phyloP scores from a whole-genome alignment of 2,113 vertebrate species.

The Laterallus jamaicensis region DNA sequence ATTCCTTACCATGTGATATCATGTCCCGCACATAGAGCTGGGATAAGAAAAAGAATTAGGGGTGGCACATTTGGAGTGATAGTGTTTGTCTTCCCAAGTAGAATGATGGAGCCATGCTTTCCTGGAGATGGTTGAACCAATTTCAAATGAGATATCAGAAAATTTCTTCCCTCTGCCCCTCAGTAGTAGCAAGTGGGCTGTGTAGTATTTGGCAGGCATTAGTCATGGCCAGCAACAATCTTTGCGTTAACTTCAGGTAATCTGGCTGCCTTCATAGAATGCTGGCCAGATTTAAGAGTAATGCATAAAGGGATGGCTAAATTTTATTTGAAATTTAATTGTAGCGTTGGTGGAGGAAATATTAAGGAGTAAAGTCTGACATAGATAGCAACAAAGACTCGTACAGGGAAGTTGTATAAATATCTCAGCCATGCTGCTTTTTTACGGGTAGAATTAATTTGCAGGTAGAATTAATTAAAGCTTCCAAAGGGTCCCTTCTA shows the following conservation, averaged over 20 bases:
- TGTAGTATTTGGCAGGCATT: neutral
- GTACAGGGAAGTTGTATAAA: neutral
- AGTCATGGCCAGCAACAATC: neutral
- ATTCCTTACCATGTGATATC: too few species aligned
- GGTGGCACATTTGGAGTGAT: too few species aligned
- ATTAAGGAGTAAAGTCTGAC: neutral
- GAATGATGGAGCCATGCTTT: too few species aligned
- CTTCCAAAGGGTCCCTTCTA: neutral
- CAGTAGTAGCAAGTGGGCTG: neutral
- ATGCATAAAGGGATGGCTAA: neutral
- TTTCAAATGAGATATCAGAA: neutral
- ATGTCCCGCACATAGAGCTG: too few species aligned
- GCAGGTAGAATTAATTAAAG: neutral
- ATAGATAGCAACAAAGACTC: neutral
- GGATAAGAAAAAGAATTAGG: too few species aligned
- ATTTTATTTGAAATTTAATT: neutral
- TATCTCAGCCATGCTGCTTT: neutral
- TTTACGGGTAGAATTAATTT: neutral
- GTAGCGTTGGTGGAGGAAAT: neutral
- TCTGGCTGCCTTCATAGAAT: neutral
- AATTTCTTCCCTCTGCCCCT: neutral
- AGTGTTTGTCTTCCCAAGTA: too few species aligned
- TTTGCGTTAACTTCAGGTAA: neutral
- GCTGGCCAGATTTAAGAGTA: neutral
- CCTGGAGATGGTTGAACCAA: too few species aligned